Base-by-base conservation (phyloP, 2,797 vertebrate species). In the Arrhamphus sclerolepis region DNA sequence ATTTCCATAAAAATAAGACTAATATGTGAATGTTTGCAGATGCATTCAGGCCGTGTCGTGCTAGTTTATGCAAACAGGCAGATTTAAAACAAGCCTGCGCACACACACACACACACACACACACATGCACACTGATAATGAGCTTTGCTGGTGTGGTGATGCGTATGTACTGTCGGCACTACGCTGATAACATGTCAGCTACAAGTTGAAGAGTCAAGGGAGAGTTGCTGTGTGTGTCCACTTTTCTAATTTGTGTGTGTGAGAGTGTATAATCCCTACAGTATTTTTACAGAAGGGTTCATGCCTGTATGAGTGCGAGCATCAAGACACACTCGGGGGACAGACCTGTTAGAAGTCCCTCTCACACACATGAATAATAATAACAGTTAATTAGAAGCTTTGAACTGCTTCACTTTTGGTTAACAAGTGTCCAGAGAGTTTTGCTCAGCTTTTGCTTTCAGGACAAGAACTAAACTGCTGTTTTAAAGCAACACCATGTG, bases 151-250 rank as follows among this genome's bases (percentile, higher is more conserved):
- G 78, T 78, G 78, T 77, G 68, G 52, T 66, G 78, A 73, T 76
- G 77, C 47, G 40, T 80, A 34, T 58, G 61, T 29, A 61, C 59
- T 80, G 69, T 66, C 64, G 69, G 62, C 68, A 51, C 50, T 48
- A 57, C 71, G 80, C 75, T 56, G 72, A 73, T 77, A 70, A 22
- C 62, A 67, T 56, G 77, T 82, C 87, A 76, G 72, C 70, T 56
- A 69, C 74, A 62, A 84, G 70, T 74, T 82, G 80, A 81, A 87
- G 80, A 24, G 44, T 21, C 5, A 16, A 10, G 13, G 31, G 51
- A 81, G 76, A 61, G 75, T 44, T 72, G 61, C 38, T 75, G 66
- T 72, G 72, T 68, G 61, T 41, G 70, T 69, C 53, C 66, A 49
- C 52, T 72, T 62, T 44, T 19, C 41, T 17, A 8, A 31, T 29